Base-by-base conservation (phyloP, 2,797 vertebrate species). In the Parambassis ranga region DNA sequence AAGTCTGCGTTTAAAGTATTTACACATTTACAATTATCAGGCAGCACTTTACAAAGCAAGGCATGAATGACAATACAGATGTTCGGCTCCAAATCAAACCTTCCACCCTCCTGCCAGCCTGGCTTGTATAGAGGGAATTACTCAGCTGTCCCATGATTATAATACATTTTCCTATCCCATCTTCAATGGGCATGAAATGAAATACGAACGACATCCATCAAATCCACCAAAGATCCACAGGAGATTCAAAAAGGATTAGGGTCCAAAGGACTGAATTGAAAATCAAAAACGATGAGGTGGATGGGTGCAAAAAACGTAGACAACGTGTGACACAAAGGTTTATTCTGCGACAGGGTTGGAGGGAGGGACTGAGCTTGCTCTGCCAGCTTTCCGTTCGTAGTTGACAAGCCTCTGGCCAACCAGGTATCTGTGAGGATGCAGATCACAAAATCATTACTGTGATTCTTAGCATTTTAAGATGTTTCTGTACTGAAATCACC, bases 321-420 rank as follows among this genome's bases (percentile, higher is more conserved):
- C n/a, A 58, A 53, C 10, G 15, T 44, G 72, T 58, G 55, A 84
- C 73, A 81, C 55, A 57, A 62, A 75, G 50, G 33, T 76, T 89
- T 94, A 99, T 79, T 98, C 96, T 75, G 92, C 93, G 27, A 94
- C 92, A 36, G 94, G 92, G 71, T 91, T 95, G 71, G 92, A 85
- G 63, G 95, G 90, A 7, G 94, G 87, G 2, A 92, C 82, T 14
- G 94, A 88, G 83, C 90, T 95, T 43, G 92, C 83, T 92, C 95
- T 95, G 75, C 92, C 94, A 64, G 94, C 88, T 83, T 98, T 98
- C 4, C 96, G 93, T 82, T 99, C 97, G 0, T 99, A 99, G 92
- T 99, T 99, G 82, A 99, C 98, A 38, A 99, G 95, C 76, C 97
- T 94, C 58, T 99, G 98, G 42, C 98, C 98, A 49, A 99, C 98